Evolutionary conservation across 2,113 vertebrate species (phyloP).

Genomic region (Trachemys scripta): DNA sequence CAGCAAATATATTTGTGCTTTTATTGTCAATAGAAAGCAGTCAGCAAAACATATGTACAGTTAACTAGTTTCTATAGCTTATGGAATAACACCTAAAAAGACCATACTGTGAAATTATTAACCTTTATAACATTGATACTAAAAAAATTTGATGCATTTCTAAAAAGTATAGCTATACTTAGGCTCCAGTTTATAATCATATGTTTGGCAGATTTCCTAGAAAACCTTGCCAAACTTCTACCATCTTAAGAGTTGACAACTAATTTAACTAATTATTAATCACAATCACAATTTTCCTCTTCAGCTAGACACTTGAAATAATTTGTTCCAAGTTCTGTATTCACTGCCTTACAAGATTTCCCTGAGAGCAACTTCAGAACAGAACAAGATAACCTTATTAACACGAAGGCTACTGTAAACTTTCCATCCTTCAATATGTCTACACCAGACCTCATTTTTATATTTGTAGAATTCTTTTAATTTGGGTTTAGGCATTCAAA

Average conservation of each 20-base stretch:
- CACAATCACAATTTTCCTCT: neutral
- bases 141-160: too few relatives aligned
- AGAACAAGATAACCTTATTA: neutral
- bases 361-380: neutral
- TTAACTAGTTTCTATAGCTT: too few relatives aligned
- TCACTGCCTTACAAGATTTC: neutral
- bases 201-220: neutral
- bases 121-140: too few relatives aligned
- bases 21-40: too few relatives aligned
- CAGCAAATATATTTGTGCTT: too few relatives aligned
- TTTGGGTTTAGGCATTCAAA: neutral
- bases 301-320: neutral
- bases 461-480: neutral
- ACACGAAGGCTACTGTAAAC: neutral
- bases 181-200: neutral
- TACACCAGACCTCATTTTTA: neutral
- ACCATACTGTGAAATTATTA: too few relatives aligned
- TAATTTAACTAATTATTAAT: neutral
- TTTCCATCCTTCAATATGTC: neutral
- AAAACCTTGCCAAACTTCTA: neutral
- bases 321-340: neutral
- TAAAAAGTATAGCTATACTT: neutral
- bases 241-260: neutral
- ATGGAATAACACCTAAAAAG: too few relatives aligned
- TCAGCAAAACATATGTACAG: too few relatives aligned